These are phyloP conservation scores for Apodemia zela DNA, from an alignment of 2,888 invertebrate genomes.

Conservation along the genomic window DNA sequence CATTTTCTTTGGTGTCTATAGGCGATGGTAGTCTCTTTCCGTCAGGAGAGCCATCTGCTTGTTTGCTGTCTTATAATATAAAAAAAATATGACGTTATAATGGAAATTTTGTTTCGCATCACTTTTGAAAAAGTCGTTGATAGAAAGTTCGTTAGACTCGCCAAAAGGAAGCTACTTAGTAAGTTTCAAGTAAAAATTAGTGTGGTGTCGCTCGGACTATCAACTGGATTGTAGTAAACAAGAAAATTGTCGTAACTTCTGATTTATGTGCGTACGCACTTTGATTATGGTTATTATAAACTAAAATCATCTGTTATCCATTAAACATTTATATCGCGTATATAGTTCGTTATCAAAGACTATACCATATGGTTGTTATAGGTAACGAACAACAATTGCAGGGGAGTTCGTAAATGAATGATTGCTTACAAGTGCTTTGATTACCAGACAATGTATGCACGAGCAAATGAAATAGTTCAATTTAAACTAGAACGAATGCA, in stretches of 20 bases:
- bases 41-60: too few relatives aligned
- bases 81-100: too few relatives aligned
- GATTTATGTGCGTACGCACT: background rate
- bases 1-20: too few relatives aligned
- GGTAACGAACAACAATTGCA: slow-evolving; percentile 41
- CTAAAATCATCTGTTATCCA: background rate
- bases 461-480: background rate
- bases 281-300: background rate
- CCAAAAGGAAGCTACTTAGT: too few relatives aligned
- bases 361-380: slow-evolving; percentile 33
- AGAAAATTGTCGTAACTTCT: background rate
- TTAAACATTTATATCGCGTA: background rate
- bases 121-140: too few relatives aligned
- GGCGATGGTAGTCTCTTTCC: too few relatives aligned
- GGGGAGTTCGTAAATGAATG: slow-evolving; percentile 62
- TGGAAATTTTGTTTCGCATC: too few relatives aligned
- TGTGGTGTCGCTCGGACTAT: too few relatives aligned
- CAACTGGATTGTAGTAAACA: too few relatives aligned
- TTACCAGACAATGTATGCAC: slow-evolving; percentile 31
- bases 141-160: too few relatives aligned
- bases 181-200: too few relatives aligned
- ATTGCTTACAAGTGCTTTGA: slow-evolving; percentile 73
- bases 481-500: background rate
- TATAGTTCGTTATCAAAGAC: slow-evolving; percentile 25
- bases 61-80: too few relatives aligned